Conservation (phyloP, 2,113 vertebrate species). For the Gymnocephalus cernua region DNA sequence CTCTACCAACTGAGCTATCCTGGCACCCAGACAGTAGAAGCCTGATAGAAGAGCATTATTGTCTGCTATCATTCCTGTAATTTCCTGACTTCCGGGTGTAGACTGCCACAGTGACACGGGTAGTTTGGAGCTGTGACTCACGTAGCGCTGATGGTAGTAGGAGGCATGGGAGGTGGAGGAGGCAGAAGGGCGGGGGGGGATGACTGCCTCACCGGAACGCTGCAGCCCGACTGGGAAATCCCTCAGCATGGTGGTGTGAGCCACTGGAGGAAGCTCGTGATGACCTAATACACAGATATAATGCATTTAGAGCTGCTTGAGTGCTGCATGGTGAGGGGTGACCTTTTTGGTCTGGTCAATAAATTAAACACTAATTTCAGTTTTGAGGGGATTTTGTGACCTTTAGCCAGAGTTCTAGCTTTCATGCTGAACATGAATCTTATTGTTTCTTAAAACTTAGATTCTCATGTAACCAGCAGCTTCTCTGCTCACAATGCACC, state of each 20-base stretch:
- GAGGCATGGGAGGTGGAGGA: conserved; percentile 47
- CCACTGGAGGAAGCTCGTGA: conserved; percentile 91
- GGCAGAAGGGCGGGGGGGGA: conserved; percentile 72
- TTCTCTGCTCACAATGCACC: background rate
- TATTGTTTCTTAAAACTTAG: too few species aligned
- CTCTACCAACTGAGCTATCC: too few species aligned
- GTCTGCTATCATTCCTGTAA: background rate
- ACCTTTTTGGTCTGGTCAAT: background rate
- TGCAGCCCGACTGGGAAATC: conserved; percentile 86
- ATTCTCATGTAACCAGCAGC: background rate
- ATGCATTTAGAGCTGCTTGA: background rate
- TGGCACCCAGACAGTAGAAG: background rate
- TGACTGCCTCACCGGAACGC: conserved; percentile 81
- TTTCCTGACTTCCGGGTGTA: background rate
- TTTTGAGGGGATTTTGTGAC: background rate
- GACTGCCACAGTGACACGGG: background rate
- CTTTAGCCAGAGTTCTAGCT: background rate
- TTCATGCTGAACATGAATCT: too few species aligned
- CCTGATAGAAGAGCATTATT: background rate
- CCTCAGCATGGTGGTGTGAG: conserved; percentile 94
- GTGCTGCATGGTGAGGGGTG: background rate
- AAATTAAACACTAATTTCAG: background rate
- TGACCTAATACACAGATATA: conserved; percentile 84
- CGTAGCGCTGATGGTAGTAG: conserved; percentile 60
- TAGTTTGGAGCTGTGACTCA: conserved; percentile 55